Evolutionary conservation across 2,888 invertebrate genomes (phyloP), one percentile per base, ranked within the genome.

Genomic region (Epiblema foenella): DNA sequence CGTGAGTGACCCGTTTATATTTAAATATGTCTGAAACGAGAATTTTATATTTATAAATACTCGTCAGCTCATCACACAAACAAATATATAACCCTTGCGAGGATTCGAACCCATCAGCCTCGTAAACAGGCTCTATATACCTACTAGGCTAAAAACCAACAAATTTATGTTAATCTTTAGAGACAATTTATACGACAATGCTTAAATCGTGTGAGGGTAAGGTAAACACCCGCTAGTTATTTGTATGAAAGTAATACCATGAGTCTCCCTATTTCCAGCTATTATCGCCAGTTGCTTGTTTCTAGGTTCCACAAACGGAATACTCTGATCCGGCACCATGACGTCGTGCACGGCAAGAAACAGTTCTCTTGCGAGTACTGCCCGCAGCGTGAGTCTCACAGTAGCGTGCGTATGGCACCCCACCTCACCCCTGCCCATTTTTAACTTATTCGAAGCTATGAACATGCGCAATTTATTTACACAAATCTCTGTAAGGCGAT

Each of bases 351-450:
- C 78, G 79, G 78, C 46, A 82, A 78, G 65, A 80, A 80, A 51
- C 77, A 83, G 0, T 84, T 82, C 73, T 76, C 79, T 75, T 90
- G 91, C 79, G 83, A 88, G 62, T 90, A 90, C 77, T 90, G 90
- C 69, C 85, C 89, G 24, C 84, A 86, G 88, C 88, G 90, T 91
- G 90, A 91, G 89, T 89, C 83, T 17, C 69, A 29, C 29, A n/a
- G 60, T 68, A 65, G 70, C 74, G 62, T 76, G 46, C 62, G 12
- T 65, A 70, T 20, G 59, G 46, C 67, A 49, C 17, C 18, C 59
- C 72, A 72, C 63, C 68, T 67, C 56, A 73, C 46, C 58, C 42
- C 65, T 49, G 65, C 57, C 69, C 56, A n/a, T 70, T 46, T 12
- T 66, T 74, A 57, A 56, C 64, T 46, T 39, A 66, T 54, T 66